Base-by-base conservation (phyloP, 2,113 vertebrate genomes). In the Craseonycteris thonglongyai region DNA sequence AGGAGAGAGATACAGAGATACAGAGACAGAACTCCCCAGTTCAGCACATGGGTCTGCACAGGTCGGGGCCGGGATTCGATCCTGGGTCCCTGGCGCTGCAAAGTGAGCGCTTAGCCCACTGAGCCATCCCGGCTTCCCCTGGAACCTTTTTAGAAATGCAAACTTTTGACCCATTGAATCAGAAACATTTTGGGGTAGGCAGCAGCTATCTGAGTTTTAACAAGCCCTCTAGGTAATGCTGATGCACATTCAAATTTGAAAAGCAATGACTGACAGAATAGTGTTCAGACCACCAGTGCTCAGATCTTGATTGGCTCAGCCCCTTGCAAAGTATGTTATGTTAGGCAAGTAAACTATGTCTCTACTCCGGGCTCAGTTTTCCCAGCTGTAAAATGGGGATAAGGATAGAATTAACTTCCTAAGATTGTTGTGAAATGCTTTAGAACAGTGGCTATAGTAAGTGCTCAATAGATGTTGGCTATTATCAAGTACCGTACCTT, bases 71-170 rank as follows among this genome's bases (percentile, higher is more conserved):
- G n/a, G n/a, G n/a, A n/a, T n/a, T n/a, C n/a, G n/a, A n/a, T n/a
- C n/a, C n/a, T n/a, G n/a, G n/a, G n/a, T n/a, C n/a, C n/a, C n/a
- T n/a, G n/a, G n/a, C n/a, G n/a, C n/a, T n/a, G n/a, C n/a, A n/a
- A n/a, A n/a, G n/a, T n/a, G n/a, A n/a, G n/a, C n/a, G n/a, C n/a
- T n/a, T n/a, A n/a, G n/a, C n/a, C n/a, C n/a, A n/a, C n/a, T n/a
- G n/a, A n/a, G n/a, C n/a, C n/a, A n/a, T n/a, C n/a, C n/a, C n/a
- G n/a, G n/a, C n/a, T n/a, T n/a, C n/a, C n/a, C n/a, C n/a, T 79
- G 88, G 65, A 24, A 80, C 66, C 91, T 79, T 66, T 61, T 79
- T 42, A 85, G 93, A 95, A 85, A 90, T 75, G 71, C 86, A 93
- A 75, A 93, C 81, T 69, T 59, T 80, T 15, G 15, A 63, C 18